Conservation (phyloP, 2,797 vertebrate genomes). For the Streptopelia turtur region DNA sequence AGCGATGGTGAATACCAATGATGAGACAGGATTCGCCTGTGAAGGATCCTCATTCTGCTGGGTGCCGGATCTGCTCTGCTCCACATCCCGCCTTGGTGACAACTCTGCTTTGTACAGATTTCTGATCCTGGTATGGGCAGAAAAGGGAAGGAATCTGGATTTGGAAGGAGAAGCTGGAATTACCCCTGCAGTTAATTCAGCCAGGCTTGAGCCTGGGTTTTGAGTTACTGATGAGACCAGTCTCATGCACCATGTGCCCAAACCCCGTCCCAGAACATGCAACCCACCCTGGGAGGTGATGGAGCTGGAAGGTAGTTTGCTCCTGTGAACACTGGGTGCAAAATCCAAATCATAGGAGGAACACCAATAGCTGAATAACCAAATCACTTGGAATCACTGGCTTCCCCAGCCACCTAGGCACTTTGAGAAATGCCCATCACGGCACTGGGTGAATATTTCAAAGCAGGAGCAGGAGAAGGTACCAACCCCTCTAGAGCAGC, state of each 20-base stretch:
- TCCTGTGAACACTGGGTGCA: not conserved
- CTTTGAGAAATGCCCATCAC: not conserved
- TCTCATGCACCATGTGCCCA: not conserved
- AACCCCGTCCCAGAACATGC: not conserved
- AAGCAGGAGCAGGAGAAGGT: not conserved
- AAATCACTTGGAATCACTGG: accelerated
- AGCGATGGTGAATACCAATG: not conserved
- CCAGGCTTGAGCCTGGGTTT: not conserved
- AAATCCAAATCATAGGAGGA: not conserved
- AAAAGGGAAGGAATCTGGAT: not conserved
- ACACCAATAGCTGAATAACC: not conserved
- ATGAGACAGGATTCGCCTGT: accelerated
- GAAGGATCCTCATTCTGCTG: not conserved
- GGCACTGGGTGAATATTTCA: not conserved
- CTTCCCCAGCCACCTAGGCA: not conserved
- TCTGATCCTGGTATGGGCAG: too few relatives aligned
- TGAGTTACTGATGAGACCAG: accelerated
- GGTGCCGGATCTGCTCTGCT: not conserved
- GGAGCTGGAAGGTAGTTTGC: not conserved
- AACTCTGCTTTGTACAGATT: not conserved
- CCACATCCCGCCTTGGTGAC: accelerated
- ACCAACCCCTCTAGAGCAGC: not conserved
- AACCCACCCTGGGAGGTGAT: accelerated
- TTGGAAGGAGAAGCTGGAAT: not conserved
- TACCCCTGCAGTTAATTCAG: not conserved